Evolutionary conservation across 1,140 invertebrate genomes (phyloP), one percentile per base, ranked within the genome.

Genomic region (Callitettix versicolor): DNA sequence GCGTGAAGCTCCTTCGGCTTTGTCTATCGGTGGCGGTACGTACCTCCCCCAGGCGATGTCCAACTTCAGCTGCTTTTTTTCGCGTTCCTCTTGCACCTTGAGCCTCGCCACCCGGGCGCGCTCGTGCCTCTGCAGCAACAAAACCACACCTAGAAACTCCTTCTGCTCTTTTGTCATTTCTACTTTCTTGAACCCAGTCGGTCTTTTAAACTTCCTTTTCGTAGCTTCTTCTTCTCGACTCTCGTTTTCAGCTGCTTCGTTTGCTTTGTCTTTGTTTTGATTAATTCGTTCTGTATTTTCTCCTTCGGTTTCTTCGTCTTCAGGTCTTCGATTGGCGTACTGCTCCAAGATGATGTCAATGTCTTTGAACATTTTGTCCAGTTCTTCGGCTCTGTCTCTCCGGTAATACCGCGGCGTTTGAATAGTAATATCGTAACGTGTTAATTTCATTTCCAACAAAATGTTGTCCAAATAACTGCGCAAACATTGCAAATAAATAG

Each of bases 391-490:
- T 57, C 63, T 63, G 52, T 64, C 63, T 11, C 53, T 42, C 24
- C 52, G 53, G 48, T 65, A 66, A 57, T 63, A 67, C 40, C 55
- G 49, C 14, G 68, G 66, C 48, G 62, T 60, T 24, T 58, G 59
- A 46, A 68, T 58, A 33, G 62, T 60, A 40, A 68, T 58, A 53
- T 71, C 69, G 43, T 67, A 64, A 11, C 75, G 77, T 20, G 76
- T 77, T 40, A 79, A 65, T 63, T 79, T 80, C 60, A 79, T 61
- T 63, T 76, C 68, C 36, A 74, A 68, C 52, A 81, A 60, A n/a
- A 76, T 65, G 62, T 80, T 72, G 60, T 78, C 76, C 53, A 78
- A 74, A 67, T 76, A 81, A 55, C 79, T 79, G 41, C 21, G 58
- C 49, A 50, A 48, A 43, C 40, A 59, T 48, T 46, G 55, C 47